Evolutionary conservation across 2,888 invertebrate species (phyloP), one percentile per base, ranked within the genome.

Genomic region (Drosophila limbata): DNA sequence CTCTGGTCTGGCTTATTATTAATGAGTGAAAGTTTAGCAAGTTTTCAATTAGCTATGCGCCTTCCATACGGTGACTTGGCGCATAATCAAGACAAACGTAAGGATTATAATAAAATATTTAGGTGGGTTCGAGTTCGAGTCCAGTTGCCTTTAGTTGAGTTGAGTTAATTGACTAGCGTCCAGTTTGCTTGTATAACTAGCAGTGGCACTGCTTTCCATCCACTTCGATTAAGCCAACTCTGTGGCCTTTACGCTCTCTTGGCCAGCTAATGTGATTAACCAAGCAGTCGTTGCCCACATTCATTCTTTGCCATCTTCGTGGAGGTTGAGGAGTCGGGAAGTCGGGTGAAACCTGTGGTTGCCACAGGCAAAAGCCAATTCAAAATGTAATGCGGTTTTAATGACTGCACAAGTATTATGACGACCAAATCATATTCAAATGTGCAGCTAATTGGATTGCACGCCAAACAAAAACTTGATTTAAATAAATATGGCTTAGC

Each of bases 41-140:
- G 82, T 89, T 85, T 87, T 85, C 89, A 85, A 87, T 85, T 87
- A 89, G 88, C 78, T 85, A 64, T 69, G 70, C 68, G 55, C 48
- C 48, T 33, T 37, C 68, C 63, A 56, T 50, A 61, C 48, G 53
- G 65, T 40, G 56, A 68, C 80, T 72, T 66, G 50, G 48, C 57
- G 84, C 53, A 77, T 83, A 82, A 82, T 82, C 71, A 74, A 85
- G 88, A 68, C 77, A 77, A 88, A 85, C 88, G 70, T 59, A 44
- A 63, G 65, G 61, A 63, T 67, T 62, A 61, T 88, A 73, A 78
- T 84, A 60, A 84, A 86, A 83, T 84, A 84, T 84, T 88, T 71
- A 83, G 61, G 53, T 69, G 63, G 48, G n/a, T 19, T 53, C 37
- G 25, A 33, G 42, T 13, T 17, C n/a, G 25, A 53, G 21, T 42